A percentile compares a stretch with the other conserved stretches of the same genome.
Evolutionary conservation across 2,888 invertebrate species (phyloP).

Genomic region (Phengaris arion): DNA sequence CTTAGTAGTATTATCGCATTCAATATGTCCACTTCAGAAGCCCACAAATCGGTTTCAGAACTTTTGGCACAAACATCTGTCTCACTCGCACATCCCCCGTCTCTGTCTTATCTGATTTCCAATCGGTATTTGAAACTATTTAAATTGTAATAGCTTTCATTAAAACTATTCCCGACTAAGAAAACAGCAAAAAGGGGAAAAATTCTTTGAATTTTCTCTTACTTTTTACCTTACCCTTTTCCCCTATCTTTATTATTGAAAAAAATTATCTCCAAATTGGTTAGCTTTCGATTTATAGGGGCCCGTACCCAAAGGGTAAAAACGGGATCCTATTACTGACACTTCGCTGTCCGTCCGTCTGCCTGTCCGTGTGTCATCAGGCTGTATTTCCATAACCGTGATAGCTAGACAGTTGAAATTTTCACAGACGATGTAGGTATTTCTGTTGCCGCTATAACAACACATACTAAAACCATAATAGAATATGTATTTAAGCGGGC

Average conservation of each 20-base stretch:
- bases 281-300: neutral
- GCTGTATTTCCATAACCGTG: too few species aligned
- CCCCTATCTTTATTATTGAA: neutral
- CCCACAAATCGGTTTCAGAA: neutral
- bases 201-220: neutral
- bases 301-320: too few species aligned
- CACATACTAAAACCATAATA: too few species aligned
- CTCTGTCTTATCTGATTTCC: slow-evolving; percentile 3
- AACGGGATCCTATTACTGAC: too few species aligned
- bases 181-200: neutral
- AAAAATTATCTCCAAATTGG: neutral
- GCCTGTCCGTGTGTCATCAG: too few species aligned
- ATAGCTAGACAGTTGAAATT: too few species aligned
- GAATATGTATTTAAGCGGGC: too few species aligned
- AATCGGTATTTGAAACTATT: slow-evolving; percentile 12
- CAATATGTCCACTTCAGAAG: too few species aligned
- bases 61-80: neutral
- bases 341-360: too few species aligned
- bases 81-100: neutral
- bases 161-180: neutral
- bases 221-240: neutral
- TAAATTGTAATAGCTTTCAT: slow-evolving; percentile 22
- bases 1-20: too few species aligned
- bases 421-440: too few species aligned
- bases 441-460: too few species aligned